Percentiles rank a stretch among this genome's conserved stretches.
These are phyloP conservation scores for Drosophila equinoxialis DNA, from an alignment of 1,140 invertebrate species.

Conservation along the genomic window DNA sequence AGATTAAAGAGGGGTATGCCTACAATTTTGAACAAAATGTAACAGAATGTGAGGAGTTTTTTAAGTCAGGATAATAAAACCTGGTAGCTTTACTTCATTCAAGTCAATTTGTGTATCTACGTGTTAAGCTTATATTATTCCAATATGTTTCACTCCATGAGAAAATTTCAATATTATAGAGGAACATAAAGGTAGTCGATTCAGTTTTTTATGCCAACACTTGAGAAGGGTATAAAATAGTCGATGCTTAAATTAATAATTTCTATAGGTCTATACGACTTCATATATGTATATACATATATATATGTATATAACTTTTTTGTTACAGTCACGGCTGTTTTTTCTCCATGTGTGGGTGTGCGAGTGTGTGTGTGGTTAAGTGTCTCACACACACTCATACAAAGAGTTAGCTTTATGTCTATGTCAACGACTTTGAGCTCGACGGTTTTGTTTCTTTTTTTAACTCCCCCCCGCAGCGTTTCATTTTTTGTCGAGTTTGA, in stretches of 20 bases:
- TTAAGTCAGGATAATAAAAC: too few relatives aligned
- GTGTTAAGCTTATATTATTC: too few relatives aligned
- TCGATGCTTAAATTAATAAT: background rate
- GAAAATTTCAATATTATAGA: too few relatives aligned
- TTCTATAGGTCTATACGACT: background rate
- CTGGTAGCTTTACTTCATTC: too few relatives aligned
- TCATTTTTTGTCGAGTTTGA: background rate
- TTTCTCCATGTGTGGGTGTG: background rate
- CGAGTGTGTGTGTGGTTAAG: slow-evolving; percentile 38
- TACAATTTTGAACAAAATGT: background rate
- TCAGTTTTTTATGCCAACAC: background rate
- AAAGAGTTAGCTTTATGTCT: slow-evolving; percentile 43
- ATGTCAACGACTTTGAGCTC: slow-evolving; percentile 58
- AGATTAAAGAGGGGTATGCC: background rate
- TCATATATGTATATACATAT: background rate
- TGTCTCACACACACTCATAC: slow-evolving; percentile 25
- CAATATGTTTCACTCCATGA: too few relatives aligned
- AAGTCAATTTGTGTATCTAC: too few relatives aligned
- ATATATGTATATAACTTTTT: slow-evolving; percentile 13
- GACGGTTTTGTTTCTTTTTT: slow-evolving; percentile 29
- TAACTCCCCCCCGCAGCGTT: background rate
- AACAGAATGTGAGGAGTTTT: background rate
- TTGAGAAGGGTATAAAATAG: background rate
- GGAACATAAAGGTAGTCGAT: too few relatives aligned
- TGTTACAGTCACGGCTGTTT: slow-evolving; percentile 10